Percentiles rank a stretch among this genome's conserved stretches.
phyloP scores from a whole-genome alignment of 2,113 vertebrate species.

The Leptobrachium leishanense region DNA sequence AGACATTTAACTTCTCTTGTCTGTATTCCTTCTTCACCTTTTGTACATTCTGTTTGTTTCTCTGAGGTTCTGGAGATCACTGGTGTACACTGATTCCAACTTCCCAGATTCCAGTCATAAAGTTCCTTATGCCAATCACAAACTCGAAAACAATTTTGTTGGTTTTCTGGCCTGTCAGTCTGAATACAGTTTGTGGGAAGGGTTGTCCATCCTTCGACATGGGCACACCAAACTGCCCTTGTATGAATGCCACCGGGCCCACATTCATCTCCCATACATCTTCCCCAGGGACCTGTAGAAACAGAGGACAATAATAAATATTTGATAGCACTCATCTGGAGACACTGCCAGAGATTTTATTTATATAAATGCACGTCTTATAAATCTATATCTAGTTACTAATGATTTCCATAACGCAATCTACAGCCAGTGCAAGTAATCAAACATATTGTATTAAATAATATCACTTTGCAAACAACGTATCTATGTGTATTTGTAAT shows the following conservation, averaged over 20 bases:
- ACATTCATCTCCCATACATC: constrained; percentile 95
- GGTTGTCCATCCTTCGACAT: constrained; percentile 93
- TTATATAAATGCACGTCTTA: too few relatives aligned
- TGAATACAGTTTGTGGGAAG: constrained; percentile 90
- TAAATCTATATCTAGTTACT: too few relatives aligned
- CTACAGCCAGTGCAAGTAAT: too few relatives aligned
- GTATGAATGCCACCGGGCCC: constrained; percentile 93
- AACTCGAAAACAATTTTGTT: constrained; percentile 91
- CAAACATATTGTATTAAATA: too few relatives aligned
- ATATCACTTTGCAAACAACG: too few relatives aligned
- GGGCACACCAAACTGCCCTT: constrained; percentile 92
- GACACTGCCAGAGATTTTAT: too few relatives aligned
- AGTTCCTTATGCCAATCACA: constrained; percentile 97
- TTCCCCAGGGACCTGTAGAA: constrained; percentile 88
- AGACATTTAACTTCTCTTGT: constrained; percentile 82
- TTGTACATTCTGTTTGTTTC: constrained; percentile 70
- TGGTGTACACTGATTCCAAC: constrained; percentile 84
- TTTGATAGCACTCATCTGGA: background rate
- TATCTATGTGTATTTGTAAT: too few relatives aligned
- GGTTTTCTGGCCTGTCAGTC: constrained; percentile 80
- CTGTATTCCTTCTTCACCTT: constrained; percentile 91
- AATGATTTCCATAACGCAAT: too few relatives aligned
- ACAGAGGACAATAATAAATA: constrained; percentile 18
- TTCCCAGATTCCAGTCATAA: constrained; percentile 87
- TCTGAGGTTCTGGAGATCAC: constrained; percentile 75